phyloP scores from a whole-genome alignment of 2,113 vertebrate genomes.

The Dipodomys merriami region DNA sequence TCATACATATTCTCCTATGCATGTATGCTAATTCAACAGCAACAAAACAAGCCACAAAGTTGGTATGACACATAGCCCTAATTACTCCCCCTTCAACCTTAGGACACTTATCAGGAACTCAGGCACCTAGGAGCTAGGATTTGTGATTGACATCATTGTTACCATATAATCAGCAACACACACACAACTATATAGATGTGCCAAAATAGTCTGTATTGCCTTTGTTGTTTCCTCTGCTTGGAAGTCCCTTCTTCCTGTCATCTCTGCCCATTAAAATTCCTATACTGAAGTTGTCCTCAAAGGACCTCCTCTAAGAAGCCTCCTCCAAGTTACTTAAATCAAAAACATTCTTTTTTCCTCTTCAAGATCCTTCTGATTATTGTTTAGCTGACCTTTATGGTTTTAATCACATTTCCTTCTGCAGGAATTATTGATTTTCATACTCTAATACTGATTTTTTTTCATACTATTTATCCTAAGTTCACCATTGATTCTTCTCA shows the following conservation, averaged over 20 bases:
- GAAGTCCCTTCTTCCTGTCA: not conserved
- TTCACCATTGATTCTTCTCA: not conserved
- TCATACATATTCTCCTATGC: fast-evolving
- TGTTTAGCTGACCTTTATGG: not conserved
- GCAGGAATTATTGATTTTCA: not conserved
- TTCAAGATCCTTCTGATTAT: not conserved
- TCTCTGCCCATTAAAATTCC: too few species aligned
- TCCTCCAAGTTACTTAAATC: not conserved
- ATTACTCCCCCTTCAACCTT: too few species aligned
- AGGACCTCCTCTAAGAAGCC: not conserved
- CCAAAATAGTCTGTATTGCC: fast-evolving
- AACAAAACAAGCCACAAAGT: not conserved
- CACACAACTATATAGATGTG: fast-evolving
- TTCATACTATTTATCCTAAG: not conserved
- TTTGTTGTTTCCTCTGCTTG: not conserved
- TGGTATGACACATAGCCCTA: too few species aligned
- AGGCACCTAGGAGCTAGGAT: too few species aligned
- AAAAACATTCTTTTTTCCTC: not conserved
- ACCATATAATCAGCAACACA: not conserved
- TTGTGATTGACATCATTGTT: not conserved
- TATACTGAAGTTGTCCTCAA: not conserved
- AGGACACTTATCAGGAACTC: not conserved
- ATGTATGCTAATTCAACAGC: not conserved
- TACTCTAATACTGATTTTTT: not conserved
- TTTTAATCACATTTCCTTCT: not conserved